phyloP scores from a whole-genome alignment of 2,797 vertebrate species.

The Miichthys miiuy region DNA sequence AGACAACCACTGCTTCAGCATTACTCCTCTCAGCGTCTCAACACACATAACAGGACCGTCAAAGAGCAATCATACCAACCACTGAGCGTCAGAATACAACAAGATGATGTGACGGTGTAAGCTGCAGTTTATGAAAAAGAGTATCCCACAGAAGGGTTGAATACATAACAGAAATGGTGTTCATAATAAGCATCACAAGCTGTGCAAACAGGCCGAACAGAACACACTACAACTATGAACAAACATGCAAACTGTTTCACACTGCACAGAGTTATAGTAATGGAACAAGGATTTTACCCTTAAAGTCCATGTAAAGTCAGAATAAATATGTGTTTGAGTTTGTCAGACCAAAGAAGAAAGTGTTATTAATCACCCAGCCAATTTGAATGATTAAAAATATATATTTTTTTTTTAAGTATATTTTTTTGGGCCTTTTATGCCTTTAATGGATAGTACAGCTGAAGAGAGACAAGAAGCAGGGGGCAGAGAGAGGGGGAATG shows the following conservation, averaged over 20 bases:
- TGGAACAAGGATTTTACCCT: neutral
- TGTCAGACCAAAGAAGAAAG: neutral
- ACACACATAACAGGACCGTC: constrained; percentile 30
- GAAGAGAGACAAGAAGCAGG: no score
- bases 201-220: constrained; percentile 23
- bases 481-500: no score
- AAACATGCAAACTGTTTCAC: constrained; percentile 3
- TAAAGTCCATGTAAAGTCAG: no score
- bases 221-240: constrained; percentile 7
- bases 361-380: no score
- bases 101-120: constrained; percentile 25
- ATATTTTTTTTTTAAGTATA: no score
- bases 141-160: constrained; percentile 20
- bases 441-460: no score
- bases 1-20: constrained; percentile 18
- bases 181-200: constrained; percentile 15
- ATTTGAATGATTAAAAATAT: no score
- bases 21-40: constrained; percentile 19
- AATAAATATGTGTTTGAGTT: no score
- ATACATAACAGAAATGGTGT: constrained; percentile 4
- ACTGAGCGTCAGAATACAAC: constrained; percentile 40
- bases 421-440: no score
- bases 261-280: neutral
- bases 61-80: constrained; percentile 57
- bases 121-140: constrained; percentile 38